A percentile compares a stretch with the other conserved stretches of the same genome.
Evolutionary conservation across 2,797 vertebrate genomes (phyloP).

Genomic region (Rhabdomys pumilio): DNA sequence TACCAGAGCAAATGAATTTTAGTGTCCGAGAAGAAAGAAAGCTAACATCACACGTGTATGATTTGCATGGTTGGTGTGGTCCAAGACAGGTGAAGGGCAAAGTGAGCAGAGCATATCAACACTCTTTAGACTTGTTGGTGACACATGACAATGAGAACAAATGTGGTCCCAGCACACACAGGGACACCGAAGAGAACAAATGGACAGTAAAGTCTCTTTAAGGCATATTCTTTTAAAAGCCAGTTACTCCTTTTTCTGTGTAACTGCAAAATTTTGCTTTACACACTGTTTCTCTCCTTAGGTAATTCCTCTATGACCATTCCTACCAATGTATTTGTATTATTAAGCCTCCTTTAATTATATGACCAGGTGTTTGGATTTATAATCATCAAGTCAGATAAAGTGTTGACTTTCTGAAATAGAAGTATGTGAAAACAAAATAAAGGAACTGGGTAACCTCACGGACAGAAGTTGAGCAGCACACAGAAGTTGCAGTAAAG

Average conservation of each 20-base stretch:
- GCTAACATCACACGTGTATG: background rate
- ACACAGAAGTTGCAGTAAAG: background rate
- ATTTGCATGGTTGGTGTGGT: background rate
- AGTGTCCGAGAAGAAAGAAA: conserved; percentile 10
- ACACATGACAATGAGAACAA: background rate
- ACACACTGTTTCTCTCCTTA: background rate
- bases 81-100: background rate
- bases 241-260: background rate
- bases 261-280: background rate
- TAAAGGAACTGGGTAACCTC: background rate
- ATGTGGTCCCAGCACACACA: background rate
- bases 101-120: background rate
- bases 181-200: background rate
- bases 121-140: background rate
- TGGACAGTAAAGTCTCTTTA: background rate
- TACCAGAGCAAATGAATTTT: background rate
- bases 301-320: background rate
- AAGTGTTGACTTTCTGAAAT: background rate
- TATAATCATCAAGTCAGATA: background rate
- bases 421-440: background rate
- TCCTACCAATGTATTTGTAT: background rate
- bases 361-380: background rate
- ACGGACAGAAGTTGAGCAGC: background rate
- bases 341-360: background rate
- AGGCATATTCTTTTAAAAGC: background rate